phyloP scores from a whole-genome alignment of 1,140 invertebrate genomes.

The Papilio polytes region DNA sequence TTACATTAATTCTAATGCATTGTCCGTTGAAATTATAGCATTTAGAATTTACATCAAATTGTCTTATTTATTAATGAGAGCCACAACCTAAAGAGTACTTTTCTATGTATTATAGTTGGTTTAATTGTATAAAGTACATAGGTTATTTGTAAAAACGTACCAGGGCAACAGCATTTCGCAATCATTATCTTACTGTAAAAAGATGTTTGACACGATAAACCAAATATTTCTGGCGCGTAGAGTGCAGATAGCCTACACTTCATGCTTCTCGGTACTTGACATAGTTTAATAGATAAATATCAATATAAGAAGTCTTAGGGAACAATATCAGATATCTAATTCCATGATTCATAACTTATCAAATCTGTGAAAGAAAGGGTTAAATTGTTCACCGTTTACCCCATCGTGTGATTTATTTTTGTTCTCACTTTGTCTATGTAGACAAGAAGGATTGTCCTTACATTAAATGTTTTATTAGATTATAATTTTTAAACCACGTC shows the following conservation, averaged over 20 bases:
- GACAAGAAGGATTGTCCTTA: too few species aligned
- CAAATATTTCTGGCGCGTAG: conserved; percentile 35
- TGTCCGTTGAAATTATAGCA: too few species aligned
- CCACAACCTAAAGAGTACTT: too few species aligned
- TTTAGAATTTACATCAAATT: too few species aligned
- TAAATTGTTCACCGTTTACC: too few species aligned
- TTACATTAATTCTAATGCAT: too few species aligned
- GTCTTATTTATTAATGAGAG: too few species aligned
- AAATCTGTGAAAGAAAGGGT: neutral
- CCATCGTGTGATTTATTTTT: too few species aligned
- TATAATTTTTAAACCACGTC: neutral
- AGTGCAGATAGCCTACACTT: conserved; percentile 36
- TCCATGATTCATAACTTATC: neutral
- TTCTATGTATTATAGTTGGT: too few species aligned
- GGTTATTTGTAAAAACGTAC: neutral
- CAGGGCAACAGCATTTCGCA: conserved; percentile 3
- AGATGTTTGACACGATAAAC: conserved; percentile 35
- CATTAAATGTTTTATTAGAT: too few species aligned
- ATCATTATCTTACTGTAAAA: conserved; percentile 22
- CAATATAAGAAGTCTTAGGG: conserved; percentile 7
- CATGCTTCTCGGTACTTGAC: conserved; percentile 37
- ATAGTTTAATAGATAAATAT: conserved; percentile 35
- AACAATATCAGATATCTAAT: neutral
- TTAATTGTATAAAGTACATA: neutral
- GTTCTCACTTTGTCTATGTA: too few species aligned